Evolutionary conservation across 2,797 vertebrate species (phyloP).

Genomic region (Cygnus olor): DNA sequence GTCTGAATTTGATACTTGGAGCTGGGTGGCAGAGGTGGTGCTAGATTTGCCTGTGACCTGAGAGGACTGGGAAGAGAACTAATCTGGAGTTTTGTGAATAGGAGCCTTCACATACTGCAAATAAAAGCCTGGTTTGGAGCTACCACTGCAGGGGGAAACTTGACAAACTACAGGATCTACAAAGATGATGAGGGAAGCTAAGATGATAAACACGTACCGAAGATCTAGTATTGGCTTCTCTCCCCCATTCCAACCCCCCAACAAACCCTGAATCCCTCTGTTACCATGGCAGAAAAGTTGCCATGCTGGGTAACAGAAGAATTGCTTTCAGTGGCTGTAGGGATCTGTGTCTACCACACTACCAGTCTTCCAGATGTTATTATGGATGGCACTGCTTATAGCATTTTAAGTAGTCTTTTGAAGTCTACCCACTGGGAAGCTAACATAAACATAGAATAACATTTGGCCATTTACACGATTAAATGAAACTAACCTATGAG

Average conservation of each 20-base stretch:
- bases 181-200: not conserved
- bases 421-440: not conserved
- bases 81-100: not conserved
- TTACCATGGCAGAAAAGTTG: not conserved
- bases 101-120: not conserved
- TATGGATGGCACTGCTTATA: not conserved
- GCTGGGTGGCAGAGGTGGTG: not conserved
- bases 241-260: not conserved
- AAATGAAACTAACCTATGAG: not conserved
- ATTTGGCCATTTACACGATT: not conserved
- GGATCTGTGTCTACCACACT: not conserved
- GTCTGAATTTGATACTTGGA: not conserved
- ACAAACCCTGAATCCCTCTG: not conserved
- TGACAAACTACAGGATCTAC: not conserved
- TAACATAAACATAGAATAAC: not conserved
- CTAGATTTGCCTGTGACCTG: not conserved
- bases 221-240: not conserved
- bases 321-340: not conserved
- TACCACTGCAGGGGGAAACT: not conserved
- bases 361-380: not conserved
- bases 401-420: not conserved
- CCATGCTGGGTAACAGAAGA: not conserved
- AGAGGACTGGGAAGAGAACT: not conserved
- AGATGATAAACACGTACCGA: not conserved
- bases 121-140: not conserved